phyloP scores from a whole-genome alignment of 2,888 invertebrate species.

The Graphium colonna region DNA sequence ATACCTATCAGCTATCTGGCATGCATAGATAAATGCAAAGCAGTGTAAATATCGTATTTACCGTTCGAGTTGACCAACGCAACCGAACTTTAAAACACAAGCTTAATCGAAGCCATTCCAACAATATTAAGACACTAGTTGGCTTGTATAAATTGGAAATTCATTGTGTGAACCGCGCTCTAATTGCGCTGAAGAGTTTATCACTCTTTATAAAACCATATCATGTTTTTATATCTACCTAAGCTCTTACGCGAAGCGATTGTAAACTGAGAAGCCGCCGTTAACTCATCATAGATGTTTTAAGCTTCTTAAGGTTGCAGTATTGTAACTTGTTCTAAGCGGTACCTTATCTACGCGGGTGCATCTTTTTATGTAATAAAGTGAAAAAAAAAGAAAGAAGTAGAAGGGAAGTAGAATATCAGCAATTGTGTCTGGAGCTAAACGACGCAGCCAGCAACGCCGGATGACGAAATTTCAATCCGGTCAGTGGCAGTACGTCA shows the following conservation, averaged over 20 bases:
- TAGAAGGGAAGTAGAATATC: conserved; percentile 69
- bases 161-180: conserved; percentile 62
- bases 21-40: conserved; percentile 79
- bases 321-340: conserved; percentile 67
- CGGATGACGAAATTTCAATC: conserved; percentile 58
- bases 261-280: conserved; percentile 63
- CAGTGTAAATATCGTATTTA: conserved; percentile 61
- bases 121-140: conserved; percentile 54
- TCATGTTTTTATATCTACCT: conserved; percentile 52
- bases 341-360: conserved; percentile 72
- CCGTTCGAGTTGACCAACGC: conserved; percentile 41
- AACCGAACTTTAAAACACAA: conserved; percentile 66
- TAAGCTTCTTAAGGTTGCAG: conserved; percentile 71
- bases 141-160: conserved; percentile 56
- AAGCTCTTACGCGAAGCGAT: conserved; percentile 72
- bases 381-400: conserved; percentile 73
- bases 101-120: conserved; percentile 77
- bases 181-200: conserved; percentile 62
- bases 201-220: conserved; percentile 45
- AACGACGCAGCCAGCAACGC: conserved; percentile 65
- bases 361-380: conserved; percentile 71
- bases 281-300: conserved; percentile 49
- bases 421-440: conserved; percentile 75
- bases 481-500: conserved; percentile 62
- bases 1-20: conserved; percentile 71